A percentile compares a stretch with the other conserved stretches of the same genome.
phyloP scores from a whole-genome alignment of 1,140 invertebrate genomes.

The Carcinoscorpius rotundicauda region DNA sequence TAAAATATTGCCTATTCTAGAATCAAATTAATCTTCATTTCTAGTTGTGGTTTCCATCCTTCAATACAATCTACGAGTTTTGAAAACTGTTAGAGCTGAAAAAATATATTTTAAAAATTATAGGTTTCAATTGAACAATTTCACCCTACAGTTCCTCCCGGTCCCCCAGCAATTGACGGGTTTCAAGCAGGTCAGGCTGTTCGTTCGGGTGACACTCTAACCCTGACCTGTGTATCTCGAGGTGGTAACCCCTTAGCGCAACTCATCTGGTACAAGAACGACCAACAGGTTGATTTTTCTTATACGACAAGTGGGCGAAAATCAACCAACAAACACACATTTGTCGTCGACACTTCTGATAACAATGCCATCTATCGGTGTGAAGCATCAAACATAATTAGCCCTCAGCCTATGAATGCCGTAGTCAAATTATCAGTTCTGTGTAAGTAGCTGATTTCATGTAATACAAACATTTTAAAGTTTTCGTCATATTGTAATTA shows the following conservation, averaged over 20 bases:
- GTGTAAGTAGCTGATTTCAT: conserved; percentile 54
- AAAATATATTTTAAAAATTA: no score
- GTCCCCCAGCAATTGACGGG: conserved; percentile 79
- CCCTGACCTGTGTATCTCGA: conserved; percentile 72
- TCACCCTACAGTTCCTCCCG: conserved; percentile 61
- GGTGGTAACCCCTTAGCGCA: conserved; percentile 94
- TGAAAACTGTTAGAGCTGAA: no score
- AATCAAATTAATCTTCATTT: no score
- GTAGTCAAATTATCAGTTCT: conserved; percentile 75
- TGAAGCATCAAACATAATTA: conserved; percentile 82
- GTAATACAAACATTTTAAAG: no score
- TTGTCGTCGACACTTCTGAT: conserved; percentile 71
- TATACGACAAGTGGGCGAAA: conserved; percentile 60
- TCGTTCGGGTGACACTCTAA: conserved; percentile 69
- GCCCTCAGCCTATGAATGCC: conserved; percentile 54
- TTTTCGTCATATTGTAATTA: no score
- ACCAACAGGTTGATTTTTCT: conserved; percentile 61
- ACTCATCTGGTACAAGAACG: conserved; percentile 87
- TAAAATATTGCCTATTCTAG: no score
- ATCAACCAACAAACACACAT: conserved; percentile 70
- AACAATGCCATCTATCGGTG: conserved; percentile 87
- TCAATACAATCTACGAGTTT: no score
- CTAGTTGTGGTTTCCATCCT: no score
- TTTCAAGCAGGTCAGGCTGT: conserved; percentile 76
- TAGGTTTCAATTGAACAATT: no score